Evolutionary conservation across 2,888 invertebrate genomes (phyloP).

Genomic region (Diaprepes abbreviatus): DNA sequence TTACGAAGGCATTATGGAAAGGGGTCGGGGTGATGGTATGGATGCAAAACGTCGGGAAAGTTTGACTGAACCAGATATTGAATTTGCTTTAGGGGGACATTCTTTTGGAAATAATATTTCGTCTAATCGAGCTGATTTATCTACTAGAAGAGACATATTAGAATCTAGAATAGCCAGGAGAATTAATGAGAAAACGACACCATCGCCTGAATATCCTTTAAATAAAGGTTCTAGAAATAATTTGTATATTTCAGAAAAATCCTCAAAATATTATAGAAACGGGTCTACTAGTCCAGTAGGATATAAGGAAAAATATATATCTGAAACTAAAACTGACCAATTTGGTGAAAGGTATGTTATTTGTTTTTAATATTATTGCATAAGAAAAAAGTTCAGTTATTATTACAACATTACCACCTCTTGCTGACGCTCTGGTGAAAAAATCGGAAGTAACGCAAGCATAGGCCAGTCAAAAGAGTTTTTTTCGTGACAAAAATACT

Average conservation of each 20-base stretch:
- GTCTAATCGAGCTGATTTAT: conserved; percentile 72
- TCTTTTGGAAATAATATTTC: conserved; percentile 56
- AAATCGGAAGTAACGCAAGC: no score
- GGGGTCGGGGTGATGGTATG: conserved; percentile 79
- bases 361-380: no score
- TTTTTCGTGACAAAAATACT: no score
- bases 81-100: not conserved
- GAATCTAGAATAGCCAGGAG: conserved; percentile 81
- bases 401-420: no score
- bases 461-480: no score
- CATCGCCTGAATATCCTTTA: conserved; percentile 65
- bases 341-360: conserved; percentile 65
- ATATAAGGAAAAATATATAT: conserved; percentile 70
- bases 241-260: conserved; percentile 71
- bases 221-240: conserved; percentile 53
- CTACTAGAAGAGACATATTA: conserved; percentile 80
- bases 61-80: conserved; percentile 61
- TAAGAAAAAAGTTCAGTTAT: no score
- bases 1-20: conserved; percentile 68
- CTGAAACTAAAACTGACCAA: conserved; percentile 70
- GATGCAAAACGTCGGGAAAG: conserved; percentile 73
- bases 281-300: conserved; percentile 72
- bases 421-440: no score
- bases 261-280: conserved; percentile 71
- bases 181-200: conserved; percentile 66